Conservation (phyloP, 2,888 invertebrate species). For the Chamaedrilus cognettii region DNA sequence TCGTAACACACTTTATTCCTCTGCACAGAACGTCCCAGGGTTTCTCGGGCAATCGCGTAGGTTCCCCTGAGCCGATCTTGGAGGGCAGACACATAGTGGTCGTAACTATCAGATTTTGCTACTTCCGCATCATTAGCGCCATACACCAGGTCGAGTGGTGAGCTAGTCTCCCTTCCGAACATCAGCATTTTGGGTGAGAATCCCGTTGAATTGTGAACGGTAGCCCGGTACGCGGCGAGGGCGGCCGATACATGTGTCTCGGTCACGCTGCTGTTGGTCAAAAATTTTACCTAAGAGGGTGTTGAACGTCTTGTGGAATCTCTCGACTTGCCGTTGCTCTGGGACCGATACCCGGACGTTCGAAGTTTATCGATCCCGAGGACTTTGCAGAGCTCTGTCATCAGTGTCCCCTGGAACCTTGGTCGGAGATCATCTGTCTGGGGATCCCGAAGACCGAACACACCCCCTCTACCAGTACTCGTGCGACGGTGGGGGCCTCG, state of each 20-base stretch:
- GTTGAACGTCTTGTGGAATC: slow-evolving; percentile 2
- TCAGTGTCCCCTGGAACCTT: background rate
- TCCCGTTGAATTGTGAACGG: background rate
- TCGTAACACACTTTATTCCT: background rate
- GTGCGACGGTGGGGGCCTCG: background rate
- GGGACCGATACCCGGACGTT: background rate
- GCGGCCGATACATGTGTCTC: too few relatives aligned
- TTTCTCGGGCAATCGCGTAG: background rate
- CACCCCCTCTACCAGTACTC: background rate
- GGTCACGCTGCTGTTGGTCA: background rate
- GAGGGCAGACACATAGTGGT: background rate
- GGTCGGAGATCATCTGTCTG: background rate
- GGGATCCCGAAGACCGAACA: background rate
- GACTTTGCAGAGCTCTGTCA: background rate
- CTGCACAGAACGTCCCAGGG: background rate
- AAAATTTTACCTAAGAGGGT: background rate
- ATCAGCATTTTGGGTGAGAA: background rate
- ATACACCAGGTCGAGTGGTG: too few relatives aligned
- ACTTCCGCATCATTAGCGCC: too few relatives aligned
- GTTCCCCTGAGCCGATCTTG: background rate
- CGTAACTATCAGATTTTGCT: too few relatives aligned
- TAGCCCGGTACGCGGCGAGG: background rate
- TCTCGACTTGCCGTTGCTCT: background rate
- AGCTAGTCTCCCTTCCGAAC: background rate
- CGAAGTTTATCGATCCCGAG: background rate